Conservation (phyloP, 2,113 vertebrate species). For the Ictidomys tridecemlineatus region DNA sequence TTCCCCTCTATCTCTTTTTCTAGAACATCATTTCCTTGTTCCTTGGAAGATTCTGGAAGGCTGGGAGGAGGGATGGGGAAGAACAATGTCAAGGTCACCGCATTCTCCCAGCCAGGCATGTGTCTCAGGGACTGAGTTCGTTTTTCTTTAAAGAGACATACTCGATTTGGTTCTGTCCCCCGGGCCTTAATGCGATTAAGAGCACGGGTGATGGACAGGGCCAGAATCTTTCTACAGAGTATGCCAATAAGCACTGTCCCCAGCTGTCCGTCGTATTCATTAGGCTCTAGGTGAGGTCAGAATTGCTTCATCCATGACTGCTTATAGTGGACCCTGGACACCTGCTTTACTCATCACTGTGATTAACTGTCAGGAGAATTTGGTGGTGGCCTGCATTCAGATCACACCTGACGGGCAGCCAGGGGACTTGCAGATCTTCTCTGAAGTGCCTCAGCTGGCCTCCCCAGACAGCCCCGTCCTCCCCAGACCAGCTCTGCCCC, state of each 20-base stretch:
- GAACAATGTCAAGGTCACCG: not conserved
- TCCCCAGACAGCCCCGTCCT: not conserved
- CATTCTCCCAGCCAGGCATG: fast-evolving
- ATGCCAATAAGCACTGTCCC: not conserved
- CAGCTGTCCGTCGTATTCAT: fast-evolving
- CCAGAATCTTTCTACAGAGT: not conserved
- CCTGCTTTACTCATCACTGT: not conserved
- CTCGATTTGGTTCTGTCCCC: not conserved
- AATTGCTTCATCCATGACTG: not conserved
- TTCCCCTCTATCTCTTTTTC: not conserved
- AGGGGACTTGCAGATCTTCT: not conserved
- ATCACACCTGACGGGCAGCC: fast-evolving
- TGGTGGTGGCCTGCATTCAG: not conserved
- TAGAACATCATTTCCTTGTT: not conserved
- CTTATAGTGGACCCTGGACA: too few species aligned
- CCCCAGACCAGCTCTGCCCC: not conserved
- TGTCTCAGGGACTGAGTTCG: fast-evolving
- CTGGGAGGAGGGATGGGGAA: not conserved
- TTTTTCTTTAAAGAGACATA: not conserved
- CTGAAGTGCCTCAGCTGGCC: fast-evolving
- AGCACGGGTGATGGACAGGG: not conserved
- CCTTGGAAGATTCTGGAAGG: not conserved
- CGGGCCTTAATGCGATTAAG: too few species aligned
- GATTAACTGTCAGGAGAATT: not conserved
- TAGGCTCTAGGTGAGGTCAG: not conserved